Evolutionary conservation across 2,113 vertebrate genomes (phyloP), one percentile per base, ranked within the genome.

Genomic region (Forbesichthys agassizii): DNA sequence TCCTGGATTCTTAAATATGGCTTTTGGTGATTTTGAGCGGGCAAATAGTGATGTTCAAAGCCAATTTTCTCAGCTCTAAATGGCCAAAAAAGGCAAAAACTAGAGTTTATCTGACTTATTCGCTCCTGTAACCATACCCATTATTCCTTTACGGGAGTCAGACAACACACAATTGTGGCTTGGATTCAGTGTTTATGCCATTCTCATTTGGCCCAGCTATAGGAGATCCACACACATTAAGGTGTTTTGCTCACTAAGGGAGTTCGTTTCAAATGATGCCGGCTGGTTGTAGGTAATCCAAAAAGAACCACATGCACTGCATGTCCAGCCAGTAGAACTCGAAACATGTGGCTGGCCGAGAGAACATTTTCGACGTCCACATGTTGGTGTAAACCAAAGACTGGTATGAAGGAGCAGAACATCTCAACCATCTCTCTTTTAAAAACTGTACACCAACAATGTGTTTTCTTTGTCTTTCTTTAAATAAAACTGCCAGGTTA

Each of bases 1-100:
- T 33, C 52, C 54, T 51, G 48, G 60, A 33, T 62, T 1, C 61
- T n/a, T 62, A 66, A 70, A 60, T 79, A 87, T 88, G 85, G 84
- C 87, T 86, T 86, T 62, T 48, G 20, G 18, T 33, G 56, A 58
- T 58, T 27, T 27, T 55, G 72, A 20, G 20, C 46, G 11, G 46
- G 52, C n/a, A 16, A 42, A 11, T 42, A 48, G 46, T 14, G 33
- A 16, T 46, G 36, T 18, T 33, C 76, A 61, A 58, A 68, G 56
- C 60, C 64, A 14, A 12, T 16, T 12, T n/a, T 61, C 48, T 54
- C 1, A 2, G 5, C 36, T 42, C 36, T 62, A 14, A 47, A 9
- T 46, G 11, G n/a, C 42, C 55, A 16, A 36, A 16, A 0, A 52
- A 54, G 48, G 48, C 9, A 11, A 51, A 13, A 11, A 11, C 9